Conservation (phyloP, 2,113 vertebrate genomes). For the Jacana jacana region DNA sequence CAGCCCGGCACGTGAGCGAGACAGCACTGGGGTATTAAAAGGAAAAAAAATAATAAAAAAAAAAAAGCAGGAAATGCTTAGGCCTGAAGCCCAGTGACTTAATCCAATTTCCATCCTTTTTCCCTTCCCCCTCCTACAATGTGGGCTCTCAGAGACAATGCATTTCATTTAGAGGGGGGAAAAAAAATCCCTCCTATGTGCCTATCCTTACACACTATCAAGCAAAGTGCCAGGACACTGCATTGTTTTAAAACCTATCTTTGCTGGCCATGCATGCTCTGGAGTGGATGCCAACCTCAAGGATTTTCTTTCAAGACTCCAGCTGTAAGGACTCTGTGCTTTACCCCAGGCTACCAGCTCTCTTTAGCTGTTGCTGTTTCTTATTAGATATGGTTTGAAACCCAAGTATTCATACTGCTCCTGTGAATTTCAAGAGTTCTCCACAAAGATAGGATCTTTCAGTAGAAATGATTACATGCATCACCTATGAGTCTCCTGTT, state of each 20-base stretch:
- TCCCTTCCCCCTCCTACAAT: slow-evolving; percentile 20
- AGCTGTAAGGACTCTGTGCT: neutral
- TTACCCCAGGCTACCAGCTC: neutral
- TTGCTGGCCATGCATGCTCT: neutral
- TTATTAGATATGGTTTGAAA: neutral
- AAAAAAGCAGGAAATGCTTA: slow-evolving; percentile 28
- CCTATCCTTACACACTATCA: neutral
- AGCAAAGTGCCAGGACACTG: neutral
- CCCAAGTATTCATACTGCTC: neutral
- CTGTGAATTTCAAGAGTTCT: neutral
- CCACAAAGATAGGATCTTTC: neutral
- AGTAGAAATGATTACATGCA: neutral
- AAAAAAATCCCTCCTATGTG: neutral
- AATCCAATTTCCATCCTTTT: slow-evolving; percentile 51
- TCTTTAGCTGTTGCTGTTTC: neutral
- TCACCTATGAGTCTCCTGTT: neutral
- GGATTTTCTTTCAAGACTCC: neutral
- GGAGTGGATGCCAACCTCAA: neutral
- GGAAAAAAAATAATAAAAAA: no score
- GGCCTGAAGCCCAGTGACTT: slow-evolving; percentile 58
- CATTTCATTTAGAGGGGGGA: neutral
- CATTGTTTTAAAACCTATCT: neutral
- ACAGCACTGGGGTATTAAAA: neutral
- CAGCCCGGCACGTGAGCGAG: neutral
- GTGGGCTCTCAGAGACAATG: neutral